Percentiles rank a stretch among this genome's conserved stretches.
These are phyloP conservation scores for Eulemur rufifrons DNA, from an alignment of 2,113 vertebrate genomes.

Conservation along the genomic window DNA sequence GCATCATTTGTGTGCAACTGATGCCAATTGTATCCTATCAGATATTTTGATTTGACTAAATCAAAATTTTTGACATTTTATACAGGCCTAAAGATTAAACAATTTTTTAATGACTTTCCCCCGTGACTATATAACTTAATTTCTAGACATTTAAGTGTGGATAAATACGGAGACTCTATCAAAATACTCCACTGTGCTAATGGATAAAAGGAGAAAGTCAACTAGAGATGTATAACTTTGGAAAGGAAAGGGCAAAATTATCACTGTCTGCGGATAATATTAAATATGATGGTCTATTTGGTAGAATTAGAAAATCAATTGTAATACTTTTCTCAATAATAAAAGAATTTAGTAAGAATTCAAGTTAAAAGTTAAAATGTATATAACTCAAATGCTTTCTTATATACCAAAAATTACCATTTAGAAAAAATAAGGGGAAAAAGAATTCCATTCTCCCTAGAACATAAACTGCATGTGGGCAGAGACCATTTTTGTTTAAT, in stretches of 20 bases:
- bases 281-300: not conserved
- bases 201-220: not conserved
- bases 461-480: not conserved
- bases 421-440: not conserved
- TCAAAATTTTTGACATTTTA: not conserved
- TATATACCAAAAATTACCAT: not conserved
- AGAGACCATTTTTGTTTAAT: not conserved
- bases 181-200: not conserved
- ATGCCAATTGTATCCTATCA: not conserved
- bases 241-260: not conserved
- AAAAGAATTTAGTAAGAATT: conserved; percentile 24
- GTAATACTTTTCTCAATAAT: not conserved
- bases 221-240: not conserved
- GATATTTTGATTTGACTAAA: not conserved
- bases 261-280: not conserved
- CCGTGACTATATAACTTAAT: not conserved
- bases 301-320: not conserved
- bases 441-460: not conserved
- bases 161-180: not conserved
- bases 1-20: not conserved
- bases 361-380: conserved; percentile 3
- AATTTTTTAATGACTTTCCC: not conserved
- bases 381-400: not conserved
- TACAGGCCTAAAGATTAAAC: not conserved
- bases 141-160: not conserved